These are phyloP conservation scores for Coracias cyanogaster DNA, from an alignment of 2,797 vertebrate species.

Conservation along the genomic window DNA sequence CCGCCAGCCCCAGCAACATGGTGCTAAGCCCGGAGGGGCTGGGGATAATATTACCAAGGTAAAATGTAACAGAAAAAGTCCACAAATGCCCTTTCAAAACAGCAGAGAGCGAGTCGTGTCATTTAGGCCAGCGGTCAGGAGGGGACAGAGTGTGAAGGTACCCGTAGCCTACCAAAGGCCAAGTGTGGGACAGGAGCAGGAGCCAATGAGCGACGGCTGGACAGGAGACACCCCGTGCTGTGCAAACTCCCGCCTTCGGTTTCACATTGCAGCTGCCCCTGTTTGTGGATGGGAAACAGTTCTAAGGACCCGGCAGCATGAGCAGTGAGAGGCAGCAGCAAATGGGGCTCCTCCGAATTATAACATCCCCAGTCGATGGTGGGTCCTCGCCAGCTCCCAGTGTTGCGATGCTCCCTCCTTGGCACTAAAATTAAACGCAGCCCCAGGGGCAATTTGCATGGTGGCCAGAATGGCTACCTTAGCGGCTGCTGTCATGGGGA, in stretches of 20 bases:
- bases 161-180: conserved; percentile 46
- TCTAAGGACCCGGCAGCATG: not conserved
- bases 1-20: conserved; percentile 30
- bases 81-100: conserved; percentile 68
- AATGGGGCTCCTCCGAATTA: not conserved
- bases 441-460: no score
- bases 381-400: not conserved
- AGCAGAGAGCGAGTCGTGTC: conserved; percentile 51
- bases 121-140: conserved; percentile 63
- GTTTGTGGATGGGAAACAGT: conserved; percentile 31
- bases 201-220: conserved; percentile 63
- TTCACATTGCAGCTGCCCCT: conserved; percentile 67
- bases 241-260: conserved; percentile 29
- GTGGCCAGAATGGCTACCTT: rapidly evolving
- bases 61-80: conserved; percentile 71
- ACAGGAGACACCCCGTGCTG: conserved; percentile 62
- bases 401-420: not conserved
- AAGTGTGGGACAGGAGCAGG: conserved; percentile 22
- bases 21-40: conserved; percentile 50
- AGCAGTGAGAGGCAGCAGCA: conserved; percentile 55
- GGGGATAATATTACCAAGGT: conserved; percentile 66
- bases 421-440: not conserved
- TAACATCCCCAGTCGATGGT: not conserved
- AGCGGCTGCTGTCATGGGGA: rapidly evolving
- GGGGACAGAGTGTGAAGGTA: conserved; percentile 63